These are phyloP conservation scores for Tachina lurida DNA, from an alignment of 2,888 invertebrate genomes.

Conservation along the genomic window DNA sequence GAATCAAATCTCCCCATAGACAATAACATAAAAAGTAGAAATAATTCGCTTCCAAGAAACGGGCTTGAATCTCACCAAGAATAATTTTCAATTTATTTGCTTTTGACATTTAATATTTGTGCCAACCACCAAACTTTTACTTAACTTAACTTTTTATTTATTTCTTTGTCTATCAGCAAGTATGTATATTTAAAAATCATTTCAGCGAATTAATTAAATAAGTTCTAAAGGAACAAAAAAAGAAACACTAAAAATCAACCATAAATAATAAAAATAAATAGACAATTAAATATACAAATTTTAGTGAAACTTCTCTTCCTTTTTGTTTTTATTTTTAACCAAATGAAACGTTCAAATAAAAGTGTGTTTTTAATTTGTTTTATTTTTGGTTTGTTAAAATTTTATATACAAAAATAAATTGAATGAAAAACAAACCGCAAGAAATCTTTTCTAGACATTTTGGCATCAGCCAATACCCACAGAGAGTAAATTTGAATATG, in stretches of 20 bases:
- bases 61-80: no score
- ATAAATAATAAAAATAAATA: conserved; percentile 12
- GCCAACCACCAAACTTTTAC: not conserved
- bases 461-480: conserved; percentile 67
- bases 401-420: not conserved
- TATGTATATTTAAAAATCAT: not conserved
- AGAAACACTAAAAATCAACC: not conserved
- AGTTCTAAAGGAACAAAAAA: not conserved
- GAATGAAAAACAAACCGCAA: conserved; percentile 28
- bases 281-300: conserved; percentile 25
- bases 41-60: no score
- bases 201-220: not conserved
- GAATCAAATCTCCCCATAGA: no score
- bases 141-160: not conserved
- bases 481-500: conserved; percentile 43
- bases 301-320: not conserved
- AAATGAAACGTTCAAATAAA: conserved; percentile 35
- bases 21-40: no score
- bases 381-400: not conserved
- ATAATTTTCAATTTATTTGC: no score
- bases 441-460: conserved; percentile 61
- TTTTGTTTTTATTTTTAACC: not conserved
- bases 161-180: not conserved
- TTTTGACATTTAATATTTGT: not conserved
- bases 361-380: conserved; percentile 15